Evolutionary conservation across 2,888 invertebrate genomes (phyloP).

Genomic region (Cerastoderma edule): DNA sequence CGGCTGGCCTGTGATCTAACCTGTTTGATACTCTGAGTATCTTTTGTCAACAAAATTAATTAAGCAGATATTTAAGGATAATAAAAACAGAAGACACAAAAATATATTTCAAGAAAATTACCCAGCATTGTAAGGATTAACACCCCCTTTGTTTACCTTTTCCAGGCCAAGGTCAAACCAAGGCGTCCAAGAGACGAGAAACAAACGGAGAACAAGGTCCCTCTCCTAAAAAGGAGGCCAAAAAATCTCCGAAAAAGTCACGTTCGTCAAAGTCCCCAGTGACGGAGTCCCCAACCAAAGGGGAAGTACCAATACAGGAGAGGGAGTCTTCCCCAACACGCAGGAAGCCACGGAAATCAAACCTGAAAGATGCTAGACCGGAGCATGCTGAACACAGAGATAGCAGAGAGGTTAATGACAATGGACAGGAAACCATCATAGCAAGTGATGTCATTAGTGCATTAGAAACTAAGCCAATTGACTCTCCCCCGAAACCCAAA

Average conservation of each 20-base stretch:
- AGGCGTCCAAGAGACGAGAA: conserved; percentile 69
- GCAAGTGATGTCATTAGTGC: conserved; percentile 27
- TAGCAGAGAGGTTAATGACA: conserved; percentile 1
- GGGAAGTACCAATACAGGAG: conserved; percentile 53
- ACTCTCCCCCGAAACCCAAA: conserved; percentile 60
- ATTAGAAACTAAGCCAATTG: conserved; percentile 43
- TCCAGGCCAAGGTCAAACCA: conserved; percentile 74
- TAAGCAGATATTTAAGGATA: no score
- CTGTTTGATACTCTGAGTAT: no score
- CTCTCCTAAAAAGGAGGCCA: conserved; percentile 67
- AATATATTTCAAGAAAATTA: no score
- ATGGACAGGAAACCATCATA: conserved; percentile 16
- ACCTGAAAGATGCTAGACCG: neutral
- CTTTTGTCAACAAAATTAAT: no score
- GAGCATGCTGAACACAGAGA: conserved; percentile 8
- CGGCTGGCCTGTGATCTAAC: no score
- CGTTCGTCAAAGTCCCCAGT: conserved; percentile 59
- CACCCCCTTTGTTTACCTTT: no score
- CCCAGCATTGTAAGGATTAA: no score
- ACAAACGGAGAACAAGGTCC: conserved; percentile 67
- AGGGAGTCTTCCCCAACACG: conserved; percentile 50
- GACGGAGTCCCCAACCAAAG: conserved; percentile 55
- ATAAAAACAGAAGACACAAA: no score
- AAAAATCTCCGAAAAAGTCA: conserved; percentile 68
- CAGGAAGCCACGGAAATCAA: conserved; percentile 26